A percentile compares a stretch with the other conserved stretches of the same genome.
These are phyloP conservation scores for Eilema griseolum DNA, from an alignment of 2,888 invertebrate species.

Conservation along the genomic window DNA sequence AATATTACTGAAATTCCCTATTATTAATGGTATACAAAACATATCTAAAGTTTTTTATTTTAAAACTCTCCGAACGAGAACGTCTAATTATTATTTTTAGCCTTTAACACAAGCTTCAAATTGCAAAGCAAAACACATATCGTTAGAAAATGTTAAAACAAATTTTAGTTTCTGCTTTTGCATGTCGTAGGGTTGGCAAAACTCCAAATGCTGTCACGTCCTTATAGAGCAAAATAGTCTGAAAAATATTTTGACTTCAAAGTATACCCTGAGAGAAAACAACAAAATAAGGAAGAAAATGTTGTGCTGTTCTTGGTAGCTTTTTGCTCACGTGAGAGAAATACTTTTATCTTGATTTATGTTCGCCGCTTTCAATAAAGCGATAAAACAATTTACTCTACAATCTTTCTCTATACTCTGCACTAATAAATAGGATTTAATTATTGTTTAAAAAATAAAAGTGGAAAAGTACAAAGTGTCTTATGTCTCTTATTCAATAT, in stretches of 20 bases:
- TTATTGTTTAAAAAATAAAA: too few relatives aligned
- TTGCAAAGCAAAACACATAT: constrained; percentile 6
- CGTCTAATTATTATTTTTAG: not conserved
- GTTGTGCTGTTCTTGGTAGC: not conserved
- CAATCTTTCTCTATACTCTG: not conserved
- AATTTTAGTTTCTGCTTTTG: constrained; percentile 20
- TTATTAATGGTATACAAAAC: too few relatives aligned
- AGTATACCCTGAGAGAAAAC: constrained; percentile 15
- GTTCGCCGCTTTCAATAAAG: not conserved
- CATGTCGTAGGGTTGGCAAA: constrained; percentile 29
- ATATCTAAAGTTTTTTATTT: too few relatives aligned
- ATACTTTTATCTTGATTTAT: constrained; percentile 6
- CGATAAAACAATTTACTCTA: not conserved
- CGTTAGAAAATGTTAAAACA: not conserved
- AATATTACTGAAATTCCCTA: too few relatives aligned
- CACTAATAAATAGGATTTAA: not conserved
- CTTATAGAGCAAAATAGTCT: constrained; percentile 26
- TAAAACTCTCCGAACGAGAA: not conserved
- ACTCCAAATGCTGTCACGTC: constrained; percentile 29
- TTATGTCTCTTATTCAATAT: too few relatives aligned
- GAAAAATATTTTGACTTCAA: constrained; percentile 29
- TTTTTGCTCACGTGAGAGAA: constrained; percentile 3
- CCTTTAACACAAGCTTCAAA: not conserved
- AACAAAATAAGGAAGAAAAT: constrained; percentile 16
- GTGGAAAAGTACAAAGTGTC: too few relatives aligned